These are phyloP conservation scores for Pocota personata DNA, from an alignment of 2,888 invertebrate genomes.

Conservation along the genomic window DNA sequence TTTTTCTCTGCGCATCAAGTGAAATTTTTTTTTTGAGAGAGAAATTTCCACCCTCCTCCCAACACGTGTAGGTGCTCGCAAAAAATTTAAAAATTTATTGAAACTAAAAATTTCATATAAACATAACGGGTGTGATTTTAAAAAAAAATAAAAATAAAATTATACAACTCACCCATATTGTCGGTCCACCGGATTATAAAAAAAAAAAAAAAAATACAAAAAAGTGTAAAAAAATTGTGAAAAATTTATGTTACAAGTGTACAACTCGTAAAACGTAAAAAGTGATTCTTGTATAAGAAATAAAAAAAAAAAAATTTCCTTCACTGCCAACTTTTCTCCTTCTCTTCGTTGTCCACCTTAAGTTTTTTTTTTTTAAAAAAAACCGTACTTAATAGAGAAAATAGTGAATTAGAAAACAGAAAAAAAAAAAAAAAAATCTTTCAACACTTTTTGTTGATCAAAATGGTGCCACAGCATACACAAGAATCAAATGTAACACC, in stretches of 20 bases:
- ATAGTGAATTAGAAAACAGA: background rate
- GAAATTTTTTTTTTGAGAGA: slow-evolving; percentile 1
- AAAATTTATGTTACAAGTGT: slow-evolving; percentile 26
- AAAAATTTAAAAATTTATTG: slow-evolving; percentile 4
- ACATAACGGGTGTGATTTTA: slow-evolving; percentile 19
- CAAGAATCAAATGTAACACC: slow-evolving; percentile 77
- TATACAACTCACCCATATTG: slow-evolving; percentile 18
- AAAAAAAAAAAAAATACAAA: slow-evolving; percentile 24
- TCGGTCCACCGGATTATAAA: slow-evolving; percentile 52
- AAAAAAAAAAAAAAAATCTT: slow-evolving; percentile 16
- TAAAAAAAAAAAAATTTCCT: background rate
- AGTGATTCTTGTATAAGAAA: slow-evolving; percentile 6
- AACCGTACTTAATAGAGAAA: slow-evolving; percentile 11
- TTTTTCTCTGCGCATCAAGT: slow-evolving; percentile 17
- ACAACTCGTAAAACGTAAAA: slow-evolving; percentile 2
- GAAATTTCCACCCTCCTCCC: background rate
- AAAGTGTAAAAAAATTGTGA: slow-evolving; percentile 14
- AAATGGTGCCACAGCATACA: slow-evolving; percentile 79
- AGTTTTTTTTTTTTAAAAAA: background rate
- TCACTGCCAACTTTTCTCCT: slow-evolving; percentile 1
- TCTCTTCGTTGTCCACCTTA: background rate
- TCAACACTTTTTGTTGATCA: slow-evolving; percentile 63
- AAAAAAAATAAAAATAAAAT: background rate
- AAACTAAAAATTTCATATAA: slow-evolving; percentile 36
- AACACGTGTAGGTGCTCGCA: slow-evolving; percentile 58